Evolutionary conservation across 2,888 invertebrate species (phyloP).

Genomic region (Drosophila percnosoma): DNA sequence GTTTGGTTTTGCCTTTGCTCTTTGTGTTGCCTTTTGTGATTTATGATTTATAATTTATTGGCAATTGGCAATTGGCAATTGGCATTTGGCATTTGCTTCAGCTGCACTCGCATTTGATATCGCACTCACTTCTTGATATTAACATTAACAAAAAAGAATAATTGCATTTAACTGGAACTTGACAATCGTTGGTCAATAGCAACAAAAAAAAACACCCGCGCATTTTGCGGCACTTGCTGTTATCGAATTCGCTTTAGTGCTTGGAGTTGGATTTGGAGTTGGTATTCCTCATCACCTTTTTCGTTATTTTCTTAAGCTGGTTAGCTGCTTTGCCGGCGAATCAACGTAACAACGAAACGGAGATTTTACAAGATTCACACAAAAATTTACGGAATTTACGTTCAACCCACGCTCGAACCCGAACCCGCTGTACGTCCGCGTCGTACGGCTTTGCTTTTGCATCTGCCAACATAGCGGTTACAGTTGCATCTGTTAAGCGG

Average conservation of each 20-base stretch:
- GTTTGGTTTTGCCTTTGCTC: slow-evolving; percentile 15
- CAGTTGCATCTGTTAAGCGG: slow-evolving; percentile 32
- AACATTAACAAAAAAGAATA: slow-evolving; percentile 45
- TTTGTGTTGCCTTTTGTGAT: slow-evolving; percentile 1
- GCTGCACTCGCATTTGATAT: slow-evolving; percentile 26
- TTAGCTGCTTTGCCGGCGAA: slow-evolving; percentile 37
- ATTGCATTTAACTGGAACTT: slow-evolving; percentile 18
- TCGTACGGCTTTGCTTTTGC: slow-evolving; percentile 54
- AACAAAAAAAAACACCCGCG: slow-evolving; percentile 47
- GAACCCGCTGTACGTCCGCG: slow-evolving; percentile 56
- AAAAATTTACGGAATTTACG: slow-evolving; percentile 41
- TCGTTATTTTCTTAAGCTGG: neutral
- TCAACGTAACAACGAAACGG: slow-evolving; percentile 9
- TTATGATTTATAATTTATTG: slow-evolving; percentile 6
- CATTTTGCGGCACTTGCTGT: slow-evolving; percentile 41
- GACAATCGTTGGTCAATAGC: slow-evolving; percentile 3
- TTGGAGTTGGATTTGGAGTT: neutral
- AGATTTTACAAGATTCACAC: slow-evolving; percentile 26
- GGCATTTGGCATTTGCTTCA: slow-evolving; percentile 1
- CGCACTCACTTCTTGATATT: slow-evolving; percentile 56
- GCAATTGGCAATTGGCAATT: slow-evolving; percentile 10
- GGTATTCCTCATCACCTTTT: neutral
- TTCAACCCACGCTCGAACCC: slow-evolving; percentile 28
- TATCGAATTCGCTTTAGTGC: slow-evolving; percentile 3
- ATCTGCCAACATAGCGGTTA: slow-evolving; percentile 51